These are phyloP conservation scores for Corydoras maculifer DNA, from an alignment of 2,113 vertebrate genomes.

Conservation along the genomic window DNA sequence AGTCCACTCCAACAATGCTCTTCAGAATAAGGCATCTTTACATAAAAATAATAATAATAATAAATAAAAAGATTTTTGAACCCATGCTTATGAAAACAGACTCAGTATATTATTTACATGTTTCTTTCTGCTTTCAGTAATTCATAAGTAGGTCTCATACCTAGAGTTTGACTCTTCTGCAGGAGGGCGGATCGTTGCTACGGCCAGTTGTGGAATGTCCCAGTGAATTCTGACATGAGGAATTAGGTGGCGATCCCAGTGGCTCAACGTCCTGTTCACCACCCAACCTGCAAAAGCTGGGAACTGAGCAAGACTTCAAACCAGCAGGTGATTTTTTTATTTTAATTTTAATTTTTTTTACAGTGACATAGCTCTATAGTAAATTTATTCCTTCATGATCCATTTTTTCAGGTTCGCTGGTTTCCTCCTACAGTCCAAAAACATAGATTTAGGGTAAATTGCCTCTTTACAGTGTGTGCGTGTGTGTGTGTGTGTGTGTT, in stretches of 20 bases:
- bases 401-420: no score
- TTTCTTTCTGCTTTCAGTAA: neutral
- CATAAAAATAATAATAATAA: no score
- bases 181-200: constrained; percentile 64
- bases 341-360: no score
- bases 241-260: constrained; percentile 61
- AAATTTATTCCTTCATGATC: no score
- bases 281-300: constrained; percentile 49
- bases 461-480: no score
- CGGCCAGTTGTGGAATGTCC: constrained; percentile 54
- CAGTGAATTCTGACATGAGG: constrained; percentile 58
- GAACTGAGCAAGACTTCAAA: neutral
- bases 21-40: no score
- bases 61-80: no score
- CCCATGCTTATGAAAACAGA: no score
- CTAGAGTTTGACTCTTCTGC: constrained; percentile 69
- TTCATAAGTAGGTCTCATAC: constrained; percentile 47
- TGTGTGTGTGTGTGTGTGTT: no score
- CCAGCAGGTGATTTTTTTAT: neutral
- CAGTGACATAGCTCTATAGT: neutral
- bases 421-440: no score
- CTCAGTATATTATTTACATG: neutral
- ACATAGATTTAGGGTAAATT: no score
- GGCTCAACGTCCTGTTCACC: constrained; percentile 66
- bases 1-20: no score